These are phyloP conservation scores for Dasyornis broadbenti DNA, from an alignment of 2,113 vertebrate species.

Conservation along the genomic window DNA sequence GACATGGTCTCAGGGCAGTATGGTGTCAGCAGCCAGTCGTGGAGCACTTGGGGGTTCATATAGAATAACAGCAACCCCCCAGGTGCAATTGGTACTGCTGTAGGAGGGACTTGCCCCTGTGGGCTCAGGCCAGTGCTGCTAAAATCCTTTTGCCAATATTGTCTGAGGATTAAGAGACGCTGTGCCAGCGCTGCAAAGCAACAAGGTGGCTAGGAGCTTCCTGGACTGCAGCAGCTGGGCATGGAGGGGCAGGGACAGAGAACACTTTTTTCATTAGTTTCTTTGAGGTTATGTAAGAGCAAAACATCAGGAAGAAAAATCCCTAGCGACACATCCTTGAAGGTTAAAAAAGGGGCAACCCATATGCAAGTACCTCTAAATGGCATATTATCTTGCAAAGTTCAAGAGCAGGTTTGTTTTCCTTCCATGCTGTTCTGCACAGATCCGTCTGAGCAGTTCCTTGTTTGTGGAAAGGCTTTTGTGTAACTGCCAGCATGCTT, in stretches of 20 bases:
- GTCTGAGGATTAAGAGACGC: not conserved
- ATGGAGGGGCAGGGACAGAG: not conserved
- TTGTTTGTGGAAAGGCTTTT: not conserved
- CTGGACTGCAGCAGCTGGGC: not conserved
- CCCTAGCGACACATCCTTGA: accelerated
- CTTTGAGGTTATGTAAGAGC: not conserved
- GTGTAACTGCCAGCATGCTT: not conserved
- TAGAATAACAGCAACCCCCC: not conserved
- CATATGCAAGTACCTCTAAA: not conserved
- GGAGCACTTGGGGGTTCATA: accelerated
- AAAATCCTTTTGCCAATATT: not conserved
- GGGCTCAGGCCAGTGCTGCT: not conserved
- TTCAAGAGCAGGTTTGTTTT: not conserved
- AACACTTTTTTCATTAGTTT: not conserved
- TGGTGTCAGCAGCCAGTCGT: not conserved
- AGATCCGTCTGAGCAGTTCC: not conserved
- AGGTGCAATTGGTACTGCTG: not conserved
- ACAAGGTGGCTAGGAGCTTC: not conserved
- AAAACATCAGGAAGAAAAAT: not conserved
- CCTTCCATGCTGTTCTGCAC: not conserved
- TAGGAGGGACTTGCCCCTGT: not conserved
- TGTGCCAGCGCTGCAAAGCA: not conserved
- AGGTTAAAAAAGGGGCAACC: not conserved
- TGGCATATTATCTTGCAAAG: not conserved
- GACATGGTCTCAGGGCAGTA: not conserved